Evolutionary conservation across 2,888 invertebrate species (phyloP), one percentile per base, ranked within the genome.

Genomic region (Fragum fragum): DNA sequence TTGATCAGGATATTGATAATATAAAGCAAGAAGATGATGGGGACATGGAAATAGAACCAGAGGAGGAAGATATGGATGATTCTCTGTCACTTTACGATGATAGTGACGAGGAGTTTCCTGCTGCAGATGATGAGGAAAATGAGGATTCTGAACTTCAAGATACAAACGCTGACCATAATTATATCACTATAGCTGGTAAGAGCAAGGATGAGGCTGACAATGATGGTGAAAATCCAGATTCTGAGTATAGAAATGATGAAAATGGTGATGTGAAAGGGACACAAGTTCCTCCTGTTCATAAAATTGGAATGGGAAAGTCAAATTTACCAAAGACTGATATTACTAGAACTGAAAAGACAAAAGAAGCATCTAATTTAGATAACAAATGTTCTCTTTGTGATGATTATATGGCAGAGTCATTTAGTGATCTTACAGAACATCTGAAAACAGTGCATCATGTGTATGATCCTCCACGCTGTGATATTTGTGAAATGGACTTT

Each of bases 401-500:
- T 66, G 84, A 81, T 7, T 81, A 74, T 63, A 57, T 32, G 11
- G 85, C 81, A 36, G 57, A 63, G 11, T 59, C 52, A 21, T 87
- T 89, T 61, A 29, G 71, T 39, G 83, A 74, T 29, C 66, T 86
- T 16, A 83, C 86, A 1, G 53, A 76, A 6, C 89, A 89, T 71
- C 55, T 89, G 26, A 76, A 28, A 21, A 52, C 66, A 18, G 70
- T 70, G 11, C 88, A 88, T 42, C 75, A 82, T 52, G 76, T 86
- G n/a, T 81, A 78, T 26, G 79, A 78, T 11, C 83, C 83, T 1
- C 83, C 78, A 18, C 71, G 87, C 18, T 90, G 90, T 79, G 90
- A 90, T 79, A 73, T 89, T 21, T 90, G 89, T 85, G 87, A 90
- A 61, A 63, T 76, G 32, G 83, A 85, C 18, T 87, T 90, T 75